phyloP scores from a whole-genome alignment of 2,888 invertebrate genomes.

The Drosophila meridiana region DNA sequence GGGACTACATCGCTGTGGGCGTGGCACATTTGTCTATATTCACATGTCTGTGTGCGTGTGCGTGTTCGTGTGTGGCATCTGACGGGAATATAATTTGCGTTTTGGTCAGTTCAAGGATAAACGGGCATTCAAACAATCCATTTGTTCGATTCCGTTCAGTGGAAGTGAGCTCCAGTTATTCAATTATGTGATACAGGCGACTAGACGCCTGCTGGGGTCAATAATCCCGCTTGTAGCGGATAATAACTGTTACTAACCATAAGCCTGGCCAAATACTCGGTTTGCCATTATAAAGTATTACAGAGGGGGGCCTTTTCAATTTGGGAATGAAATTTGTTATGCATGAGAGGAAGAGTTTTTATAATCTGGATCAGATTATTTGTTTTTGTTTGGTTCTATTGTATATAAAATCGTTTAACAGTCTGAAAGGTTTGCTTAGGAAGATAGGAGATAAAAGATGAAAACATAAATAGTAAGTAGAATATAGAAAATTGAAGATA shows the following conservation, averaged over 20 bases:
- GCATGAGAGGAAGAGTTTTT: background rate
- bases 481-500: background rate
- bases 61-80: conserved; percentile 39
- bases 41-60: background rate
- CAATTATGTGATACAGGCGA: conserved; percentile 16
- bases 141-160: conserved; percentile 48
- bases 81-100: conserved; percentile 65
- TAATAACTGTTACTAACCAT: background rate
- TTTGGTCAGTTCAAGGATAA: conserved; percentile 43
- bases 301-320: background rate
- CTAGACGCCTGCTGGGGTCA: background rate
- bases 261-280: background rate
- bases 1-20: conserved; percentile 23
- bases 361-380: background rate
- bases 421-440: background rate
- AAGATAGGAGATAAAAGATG: background rate
- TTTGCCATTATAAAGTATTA: background rate
- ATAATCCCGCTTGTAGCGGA: conserved; percentile 4
- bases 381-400: too few species aligned
- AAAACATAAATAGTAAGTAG: background rate
- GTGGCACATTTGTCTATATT: conserved; percentile 11
- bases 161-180: conserved; percentile 25
- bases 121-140: conserved; percentile 52
- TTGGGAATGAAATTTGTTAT: background rate
- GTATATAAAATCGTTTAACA: too few species aligned